A percentile compares a stretch with the other conserved stretches of the same genome.
These are phyloP conservation scores for Colinus virginianus DNA, from an alignment of 2,113 vertebrate genomes.

Conservation along the genomic window DNA sequence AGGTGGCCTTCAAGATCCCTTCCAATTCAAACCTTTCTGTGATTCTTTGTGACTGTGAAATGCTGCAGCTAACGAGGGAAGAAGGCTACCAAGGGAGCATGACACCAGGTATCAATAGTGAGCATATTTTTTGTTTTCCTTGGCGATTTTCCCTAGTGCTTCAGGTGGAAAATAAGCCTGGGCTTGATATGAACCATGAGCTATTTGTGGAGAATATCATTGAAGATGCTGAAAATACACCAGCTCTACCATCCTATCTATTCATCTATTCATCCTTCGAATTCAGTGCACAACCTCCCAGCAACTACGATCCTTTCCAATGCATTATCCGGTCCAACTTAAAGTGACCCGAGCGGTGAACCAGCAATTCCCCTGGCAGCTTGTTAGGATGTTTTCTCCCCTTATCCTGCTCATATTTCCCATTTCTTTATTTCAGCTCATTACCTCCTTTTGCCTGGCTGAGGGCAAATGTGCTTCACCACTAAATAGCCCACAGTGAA, in stretches of 20 bases:
- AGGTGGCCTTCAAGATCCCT: background rate
- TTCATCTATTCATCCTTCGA: background rate
- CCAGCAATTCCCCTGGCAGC: constrained; percentile 42
- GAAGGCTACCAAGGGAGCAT: background rate
- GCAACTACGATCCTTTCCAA: constrained; percentile 38
- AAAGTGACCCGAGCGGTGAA: constrained; percentile 31
- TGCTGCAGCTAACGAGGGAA: background rate
- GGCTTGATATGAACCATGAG: background rate
- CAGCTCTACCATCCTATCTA: background rate
- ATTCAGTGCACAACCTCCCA: background rate
- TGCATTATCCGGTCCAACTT: constrained; percentile 32
- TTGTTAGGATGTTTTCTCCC: constrained; percentile 54
- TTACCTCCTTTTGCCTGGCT: constrained; percentile 41
- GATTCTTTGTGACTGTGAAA: background rate
- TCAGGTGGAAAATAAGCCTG: background rate
- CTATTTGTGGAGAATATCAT: background rate
- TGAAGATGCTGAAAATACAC: background rate
- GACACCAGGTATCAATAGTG: background rate
- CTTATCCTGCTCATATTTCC: constrained; percentile 29
- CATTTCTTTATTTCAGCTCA: constrained; percentile 40
- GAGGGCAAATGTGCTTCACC: constrained; percentile 28
- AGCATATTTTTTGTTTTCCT: background rate
- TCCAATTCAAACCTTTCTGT: background rate
- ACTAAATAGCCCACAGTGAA: constrained; percentile 34
- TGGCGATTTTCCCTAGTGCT: background rate